Evolutionary conservation across 2,888 invertebrate genomes (phyloP).

Genomic region (Tenthredo scrophulariae): DNA sequence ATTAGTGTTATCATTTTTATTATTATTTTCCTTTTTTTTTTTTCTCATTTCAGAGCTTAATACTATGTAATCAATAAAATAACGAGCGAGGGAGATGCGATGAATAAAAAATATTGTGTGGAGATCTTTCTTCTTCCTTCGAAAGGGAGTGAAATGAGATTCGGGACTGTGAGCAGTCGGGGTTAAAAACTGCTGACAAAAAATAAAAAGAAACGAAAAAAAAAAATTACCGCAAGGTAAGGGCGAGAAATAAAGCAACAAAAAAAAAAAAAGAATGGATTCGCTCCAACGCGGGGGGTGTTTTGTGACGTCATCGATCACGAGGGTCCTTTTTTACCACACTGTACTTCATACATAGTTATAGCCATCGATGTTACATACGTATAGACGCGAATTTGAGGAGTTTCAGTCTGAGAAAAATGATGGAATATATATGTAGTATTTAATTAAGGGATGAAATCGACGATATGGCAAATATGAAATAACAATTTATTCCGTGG

Average conservation of each 20-base stretch:
- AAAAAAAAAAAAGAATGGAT: not conserved
- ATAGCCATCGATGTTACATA: not conserved
- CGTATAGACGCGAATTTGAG: not conserved
- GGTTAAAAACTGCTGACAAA: slow-evolving; percentile 17
- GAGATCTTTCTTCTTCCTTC: not conserved
- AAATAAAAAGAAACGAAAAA: not conserved
- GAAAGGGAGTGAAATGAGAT: not conserved
- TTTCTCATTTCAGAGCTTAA: not conserved
- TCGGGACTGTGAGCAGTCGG: not conserved
- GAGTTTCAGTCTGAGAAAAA: not conserved
- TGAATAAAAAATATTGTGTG: not conserved
- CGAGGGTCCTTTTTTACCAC: slow-evolving; percentile 14
- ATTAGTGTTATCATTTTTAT: not conserved
- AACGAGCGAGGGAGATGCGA: not conserved
- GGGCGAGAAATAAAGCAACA: not conserved
- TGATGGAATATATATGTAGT: too few relatives aligned
- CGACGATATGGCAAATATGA: too few relatives aligned
- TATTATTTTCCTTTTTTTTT: too few relatives aligned
- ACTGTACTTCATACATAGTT: not conserved
- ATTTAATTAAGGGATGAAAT: too few relatives aligned
- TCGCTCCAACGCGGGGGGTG: slow-evolving; percentile 31
- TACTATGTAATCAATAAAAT: not conserved
- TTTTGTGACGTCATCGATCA: slow-evolving; percentile 49
- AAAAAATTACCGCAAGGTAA: not conserved
- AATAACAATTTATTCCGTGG: too few relatives aligned